phyloP scores from a whole-genome alignment of 35 echinoderm and acorn worm species.

The Lytechinus variegatus region DNA sequence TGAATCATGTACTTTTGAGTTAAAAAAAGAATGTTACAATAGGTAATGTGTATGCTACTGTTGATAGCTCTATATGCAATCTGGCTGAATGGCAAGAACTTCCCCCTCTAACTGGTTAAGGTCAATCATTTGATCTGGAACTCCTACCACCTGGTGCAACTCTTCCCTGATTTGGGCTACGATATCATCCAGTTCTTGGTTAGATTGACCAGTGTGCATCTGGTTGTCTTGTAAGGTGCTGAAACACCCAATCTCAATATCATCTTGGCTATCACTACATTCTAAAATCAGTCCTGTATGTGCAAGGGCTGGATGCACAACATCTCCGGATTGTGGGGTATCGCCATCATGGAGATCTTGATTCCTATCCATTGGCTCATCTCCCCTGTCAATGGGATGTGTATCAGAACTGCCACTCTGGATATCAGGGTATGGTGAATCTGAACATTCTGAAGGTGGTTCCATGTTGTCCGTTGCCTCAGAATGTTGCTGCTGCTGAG shows the following conservation, averaged over 20 bases:
- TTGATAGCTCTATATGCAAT: not conserved
- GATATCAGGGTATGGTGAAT: too few relatives aligned
- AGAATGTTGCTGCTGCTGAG: not conserved
- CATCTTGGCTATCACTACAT: not conserved
- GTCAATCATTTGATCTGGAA: not conserved
- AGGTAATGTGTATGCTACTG: not conserved
- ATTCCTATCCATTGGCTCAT: not conserved
- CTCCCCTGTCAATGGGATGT: not conserved
- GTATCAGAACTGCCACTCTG: too few relatives aligned
- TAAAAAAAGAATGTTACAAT: not conserved
- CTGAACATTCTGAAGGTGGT: not conserved
- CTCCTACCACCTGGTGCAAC: not conserved
- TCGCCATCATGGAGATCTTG: not conserved
- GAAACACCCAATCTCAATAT: not conserved
- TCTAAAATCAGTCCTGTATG: not conserved
- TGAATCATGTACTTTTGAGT: not conserved
- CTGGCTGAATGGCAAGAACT: not conserved
- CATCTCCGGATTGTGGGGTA: not conserved
- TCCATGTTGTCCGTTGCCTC: not conserved
- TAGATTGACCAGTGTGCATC: not conserved
- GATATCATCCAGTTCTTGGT: not conserved
- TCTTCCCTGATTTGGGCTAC: conserved; percentile 23
- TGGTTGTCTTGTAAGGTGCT: not conserved
- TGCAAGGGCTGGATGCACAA: not conserved
- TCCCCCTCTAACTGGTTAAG: not conserved